These are phyloP conservation scores for Eupithecia subumbrata DNA, from an alignment of 2,888 invertebrate species.

Conservation along the genomic window DNA sequence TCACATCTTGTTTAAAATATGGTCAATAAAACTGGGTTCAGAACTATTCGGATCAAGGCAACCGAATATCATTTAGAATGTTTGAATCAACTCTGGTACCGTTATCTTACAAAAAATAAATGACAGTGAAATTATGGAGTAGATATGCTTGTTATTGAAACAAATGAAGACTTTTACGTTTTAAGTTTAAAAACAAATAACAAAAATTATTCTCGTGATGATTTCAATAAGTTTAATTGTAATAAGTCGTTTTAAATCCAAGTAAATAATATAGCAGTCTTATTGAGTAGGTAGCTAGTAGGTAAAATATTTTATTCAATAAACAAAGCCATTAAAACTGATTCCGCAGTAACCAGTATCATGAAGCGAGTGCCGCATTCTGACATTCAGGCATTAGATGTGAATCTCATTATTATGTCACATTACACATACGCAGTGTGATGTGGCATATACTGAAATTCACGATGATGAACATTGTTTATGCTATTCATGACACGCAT, in stretches of 20 bases:
- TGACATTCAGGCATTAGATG: slow-evolving; percentile 4
- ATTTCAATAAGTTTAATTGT: background rate
- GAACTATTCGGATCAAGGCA: slow-evolving; percentile 29
- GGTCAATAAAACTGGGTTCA: slow-evolving; percentile 36
- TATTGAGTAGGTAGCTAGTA: background rate
- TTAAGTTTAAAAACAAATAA: too few species aligned
- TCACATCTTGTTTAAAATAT: slow-evolving; percentile 37
- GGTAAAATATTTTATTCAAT: too few species aligned
- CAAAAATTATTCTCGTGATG: too few species aligned
- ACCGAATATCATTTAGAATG: too few species aligned
- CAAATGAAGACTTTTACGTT: too few species aligned
- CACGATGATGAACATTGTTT: slow-evolving; percentile 37
- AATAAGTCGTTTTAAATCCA: background rate
- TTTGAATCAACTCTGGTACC: background rate
- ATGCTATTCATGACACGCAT: slow-evolving; percentile 42
- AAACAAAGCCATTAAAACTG: background rate
- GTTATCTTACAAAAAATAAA: background rate
- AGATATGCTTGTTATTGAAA: background rate
- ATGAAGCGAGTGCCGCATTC: background rate
- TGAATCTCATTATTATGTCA: slow-evolving; percentile 9
- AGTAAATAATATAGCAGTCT: background rate
- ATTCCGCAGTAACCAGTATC: background rate
- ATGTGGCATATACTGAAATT: slow-evolving; percentile 16
- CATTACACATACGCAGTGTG: slow-evolving; percentile 26
- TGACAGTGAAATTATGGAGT: background rate